These are phyloP conservation scores for Chlorops oryzae DNA, from an alignment of 1,140 invertebrate species.

Conservation along the genomic window DNA sequence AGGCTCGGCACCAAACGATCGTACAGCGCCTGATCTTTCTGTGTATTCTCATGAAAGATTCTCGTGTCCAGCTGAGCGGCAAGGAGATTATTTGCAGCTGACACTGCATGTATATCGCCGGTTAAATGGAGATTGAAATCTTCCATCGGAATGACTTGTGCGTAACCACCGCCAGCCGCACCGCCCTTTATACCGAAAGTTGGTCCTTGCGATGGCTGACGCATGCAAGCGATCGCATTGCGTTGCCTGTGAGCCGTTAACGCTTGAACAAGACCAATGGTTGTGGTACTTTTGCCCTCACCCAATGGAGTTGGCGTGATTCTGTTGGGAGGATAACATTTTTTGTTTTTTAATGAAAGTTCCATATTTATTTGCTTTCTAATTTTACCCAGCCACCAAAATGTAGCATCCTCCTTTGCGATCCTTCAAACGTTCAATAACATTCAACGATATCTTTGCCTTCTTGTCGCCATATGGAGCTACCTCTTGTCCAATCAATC, in stretches of 20 bases:
- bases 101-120: conserved; percentile 97
- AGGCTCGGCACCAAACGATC: conserved; percentile 77
- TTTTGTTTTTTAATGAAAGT: background rate
- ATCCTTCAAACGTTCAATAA: conserved; percentile 68
- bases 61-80: conserved; percentile 91
- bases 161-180: conserved; percentile 41
- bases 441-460: conserved; percentile 85
- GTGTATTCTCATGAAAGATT: conserved; percentile 92
- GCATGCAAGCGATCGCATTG: conserved; percentile 89
- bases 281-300: conserved; percentile 96
- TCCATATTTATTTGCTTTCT: background rate
- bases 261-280: conserved; percentile 89
- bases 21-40: conserved; percentile 80
- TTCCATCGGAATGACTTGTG: conserved; percentile 97
- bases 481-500: conserved; percentile 72
- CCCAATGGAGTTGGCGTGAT: conserved; percentile 96
- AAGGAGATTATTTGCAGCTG: conserved; percentile 94
- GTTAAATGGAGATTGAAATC: conserved; percentile 99
- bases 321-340: conserved; percentile 46
- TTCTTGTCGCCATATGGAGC: conserved; percentile 90
- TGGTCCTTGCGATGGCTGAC: conserved; percentile 98
- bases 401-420: conserved; percentile 84
- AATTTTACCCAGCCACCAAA: conserved; percentile 81
- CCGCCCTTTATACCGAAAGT: conserved; percentile 94
- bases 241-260: conserved; percentile 75